Evolutionary conservation across 1,140 invertebrate genomes (phyloP), one percentile per base, ranked within the genome.

Genomic region (Drepana arcuata): DNA sequence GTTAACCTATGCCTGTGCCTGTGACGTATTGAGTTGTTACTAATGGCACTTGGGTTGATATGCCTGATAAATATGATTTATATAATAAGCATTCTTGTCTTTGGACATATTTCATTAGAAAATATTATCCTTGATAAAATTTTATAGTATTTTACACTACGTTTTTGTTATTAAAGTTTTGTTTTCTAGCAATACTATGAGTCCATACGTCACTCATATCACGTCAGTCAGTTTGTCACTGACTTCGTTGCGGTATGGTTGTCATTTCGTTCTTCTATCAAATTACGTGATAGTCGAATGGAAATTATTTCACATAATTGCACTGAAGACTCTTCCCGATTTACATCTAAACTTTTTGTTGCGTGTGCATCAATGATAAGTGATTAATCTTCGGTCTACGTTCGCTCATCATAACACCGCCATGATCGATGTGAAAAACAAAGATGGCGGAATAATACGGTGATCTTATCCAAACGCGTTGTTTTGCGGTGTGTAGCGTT

Each of bases 381-480:
- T n/a, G n/a, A n/a, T n/a, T n/a, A n/a, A n/a, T n/a, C n/a, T n/a
- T n/a, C n/a, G n/a, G n/a, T n/a, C n/a, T n/a, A n/a, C n/a, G 39
- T 37, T 45, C 46, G 46, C 53, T 36, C 16, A 11, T 47, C 36
- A 66, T 57, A 66, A 70, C 64, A 79, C 65, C 65, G 67, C 71
- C 78, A 79, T 83, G 78, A 83, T 83, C 80, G 74, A 83, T 83
- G 80, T 75, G 52, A 64, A 70, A 82, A 82, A 75, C 78, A 83
- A 83, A 83, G 75, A 83, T 83, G 80, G 78, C 80, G 77, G 80
- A 83, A 82, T 83, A 83, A 83, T 79, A 83, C 65, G 72, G 69
- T 79, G 80, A 80, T 83, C 75, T 56, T 73, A 75, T 77, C 60
- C 68, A 67, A 77, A 68, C 61, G 73, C 59, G 60, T 70, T 57